Percentiles rank a stretch among this genome's conserved stretches.
Conservation (phyloP, 1,140 invertebrate species). For the Bombus sibiricus region DNA sequence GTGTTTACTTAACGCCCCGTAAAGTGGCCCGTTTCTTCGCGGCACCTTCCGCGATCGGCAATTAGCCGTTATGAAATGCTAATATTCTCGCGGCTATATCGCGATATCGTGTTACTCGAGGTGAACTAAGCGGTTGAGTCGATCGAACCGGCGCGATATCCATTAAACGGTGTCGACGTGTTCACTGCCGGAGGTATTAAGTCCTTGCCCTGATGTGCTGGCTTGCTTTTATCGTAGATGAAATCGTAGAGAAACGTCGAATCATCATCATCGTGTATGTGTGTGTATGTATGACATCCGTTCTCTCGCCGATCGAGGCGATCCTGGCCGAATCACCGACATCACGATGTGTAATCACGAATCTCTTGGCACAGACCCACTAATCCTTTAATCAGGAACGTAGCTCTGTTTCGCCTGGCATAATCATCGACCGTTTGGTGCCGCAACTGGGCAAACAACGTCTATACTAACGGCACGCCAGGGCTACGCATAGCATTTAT, state of each 20-base stretch:
- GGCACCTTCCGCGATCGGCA: conserved; percentile 23
- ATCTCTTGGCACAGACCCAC: conserved; percentile 47
- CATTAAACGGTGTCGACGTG: conserved; percentile 10
- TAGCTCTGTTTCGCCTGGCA: conserved; percentile 24
- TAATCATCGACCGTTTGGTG: conserved; percentile 46
- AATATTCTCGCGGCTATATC: conserved; percentile 19
- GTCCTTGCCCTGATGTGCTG: background rate
- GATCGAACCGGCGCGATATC: conserved; percentile 43
- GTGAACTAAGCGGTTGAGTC: background rate
- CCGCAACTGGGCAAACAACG: conserved; percentile 53
- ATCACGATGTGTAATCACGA: conserved; percentile 37
- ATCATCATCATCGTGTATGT: no score
- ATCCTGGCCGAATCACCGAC: conserved; percentile 20
- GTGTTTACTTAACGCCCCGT: conserved; percentile 15
- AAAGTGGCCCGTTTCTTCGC: conserved; percentile 33
- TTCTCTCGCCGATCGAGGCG: background rate
- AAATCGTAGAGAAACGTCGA: background rate
- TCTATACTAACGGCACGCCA: conserved; percentile 18
- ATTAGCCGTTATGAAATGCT: conserved; percentile 53
- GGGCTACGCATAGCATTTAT: conserved; percentile 64
- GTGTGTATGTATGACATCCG: background rate
- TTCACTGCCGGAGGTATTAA: background rate
- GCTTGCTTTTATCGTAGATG: background rate
- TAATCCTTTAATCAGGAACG: conserved; percentile 56
- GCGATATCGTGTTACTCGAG: conserved; percentile 32